phyloP scores from a whole-genome alignment of 2,888 invertebrate species.

The Calameuta filiformis region DNA sequence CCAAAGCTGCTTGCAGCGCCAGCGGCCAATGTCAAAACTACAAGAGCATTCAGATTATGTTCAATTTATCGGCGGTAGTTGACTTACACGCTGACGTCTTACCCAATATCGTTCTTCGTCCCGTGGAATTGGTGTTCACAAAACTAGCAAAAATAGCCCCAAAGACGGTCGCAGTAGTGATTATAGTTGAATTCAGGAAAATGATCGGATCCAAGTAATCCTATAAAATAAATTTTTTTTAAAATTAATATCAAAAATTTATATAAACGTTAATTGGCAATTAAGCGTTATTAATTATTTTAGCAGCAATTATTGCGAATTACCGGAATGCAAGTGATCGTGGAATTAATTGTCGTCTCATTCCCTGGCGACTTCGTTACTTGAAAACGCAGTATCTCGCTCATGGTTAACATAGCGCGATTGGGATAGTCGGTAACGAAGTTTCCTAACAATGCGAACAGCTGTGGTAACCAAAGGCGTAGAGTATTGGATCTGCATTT shows the following conservation, averaged over 20 bases:
- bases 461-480: constrained; percentile 89
- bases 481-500: constrained; percentile 78
- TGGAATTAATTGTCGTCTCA: not conserved
- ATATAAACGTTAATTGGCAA: constrained; percentile 27
- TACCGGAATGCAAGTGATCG: not conserved
- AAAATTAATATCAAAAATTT: constrained; percentile 53
- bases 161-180: constrained; percentile 52
- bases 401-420: constrained; percentile 47
- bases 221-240: constrained; percentile 33
- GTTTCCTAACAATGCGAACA: constrained; percentile 72
- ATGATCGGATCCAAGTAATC: constrained; percentile 47
- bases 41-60: too few relatives aligned
- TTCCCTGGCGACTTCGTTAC: constrained; percentile 7
- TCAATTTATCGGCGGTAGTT: too few relatives aligned
- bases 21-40: too few relatives aligned
- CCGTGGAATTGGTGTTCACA: constrained; percentile 36
- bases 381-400: constrained; percentile 46
- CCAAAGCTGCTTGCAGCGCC: too few relatives aligned
- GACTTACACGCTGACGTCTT: constrained; percentile 26
- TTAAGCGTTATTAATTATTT: not conserved
- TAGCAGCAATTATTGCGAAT: constrained; percentile 2
- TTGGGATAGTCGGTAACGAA: constrained; percentile 20
- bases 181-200: constrained; percentile 58
- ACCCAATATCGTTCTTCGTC: constrained; percentile 49
- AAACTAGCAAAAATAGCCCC: constrained; percentile 48